Evolutionary conservation across 2,888 invertebrate species (phyloP).

Genomic region (Nomada ruficornis): DNA sequence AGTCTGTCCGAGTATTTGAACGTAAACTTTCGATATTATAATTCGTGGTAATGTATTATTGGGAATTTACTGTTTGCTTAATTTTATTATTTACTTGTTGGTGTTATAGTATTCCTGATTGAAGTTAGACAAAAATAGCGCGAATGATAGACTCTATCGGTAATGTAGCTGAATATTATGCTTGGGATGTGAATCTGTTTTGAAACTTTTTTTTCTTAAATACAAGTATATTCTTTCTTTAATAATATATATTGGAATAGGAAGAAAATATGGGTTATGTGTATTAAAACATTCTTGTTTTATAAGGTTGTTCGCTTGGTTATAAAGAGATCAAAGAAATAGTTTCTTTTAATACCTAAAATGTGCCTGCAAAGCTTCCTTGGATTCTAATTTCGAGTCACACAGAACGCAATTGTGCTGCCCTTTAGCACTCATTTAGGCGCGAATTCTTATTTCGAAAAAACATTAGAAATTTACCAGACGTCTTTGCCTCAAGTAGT

Average conservation of each 20-base stretch:
- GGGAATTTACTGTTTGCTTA: neutral
- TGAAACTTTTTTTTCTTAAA: slow-evolving; percentile 3
- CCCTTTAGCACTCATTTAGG: slow-evolving; percentile 73
- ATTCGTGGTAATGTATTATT: neutral
- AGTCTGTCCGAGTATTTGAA: neutral
- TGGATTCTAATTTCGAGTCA: slow-evolving; percentile 85
- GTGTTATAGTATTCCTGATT: slow-evolving; percentile 11
- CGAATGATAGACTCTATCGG: slow-evolving; percentile 40
- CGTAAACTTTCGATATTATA: neutral
- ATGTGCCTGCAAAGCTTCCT: slow-evolving; percentile 87
- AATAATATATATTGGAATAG: slow-evolving; percentile 2
- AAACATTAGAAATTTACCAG: slow-evolving; percentile 58
- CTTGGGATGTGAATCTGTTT: slow-evolving; percentile 22
- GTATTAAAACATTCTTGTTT: slow-evolving; percentile 6
- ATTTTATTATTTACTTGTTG: neutral
- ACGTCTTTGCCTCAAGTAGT: slow-evolving; percentile 39
- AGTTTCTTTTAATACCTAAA: slow-evolving; percentile 85
- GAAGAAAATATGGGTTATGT: slow-evolving; percentile 1
- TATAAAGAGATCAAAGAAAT: slow-evolving; percentile 35
- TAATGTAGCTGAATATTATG: slow-evolving; percentile 39
- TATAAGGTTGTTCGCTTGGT: slow-evolving; percentile 32
- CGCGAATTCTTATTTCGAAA: slow-evolving; percentile 55
- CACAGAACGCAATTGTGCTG: slow-evolving; percentile 86
- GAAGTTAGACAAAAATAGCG: slow-evolving; percentile 10
- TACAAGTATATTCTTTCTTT: neutral